Evolutionary conservation across 2,888 invertebrate species (phyloP).

Genomic region (Isoperla grammatica): DNA sequence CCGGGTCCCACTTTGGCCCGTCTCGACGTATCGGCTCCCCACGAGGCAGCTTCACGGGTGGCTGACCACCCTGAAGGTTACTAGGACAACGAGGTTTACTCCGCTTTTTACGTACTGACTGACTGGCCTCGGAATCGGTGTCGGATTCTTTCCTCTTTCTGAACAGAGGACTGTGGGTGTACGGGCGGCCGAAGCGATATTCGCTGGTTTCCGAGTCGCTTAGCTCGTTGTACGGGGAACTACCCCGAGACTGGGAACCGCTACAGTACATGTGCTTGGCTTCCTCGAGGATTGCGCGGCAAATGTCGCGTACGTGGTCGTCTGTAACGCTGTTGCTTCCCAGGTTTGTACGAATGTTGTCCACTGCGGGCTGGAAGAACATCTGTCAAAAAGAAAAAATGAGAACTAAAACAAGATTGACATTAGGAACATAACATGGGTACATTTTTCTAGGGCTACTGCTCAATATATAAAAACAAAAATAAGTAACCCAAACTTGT

Average conservation of each 20-base stretch:
- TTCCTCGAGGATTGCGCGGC: slow-evolving; percentile 72
- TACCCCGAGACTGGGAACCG: slow-evolving; percentile 46
- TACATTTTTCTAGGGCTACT: neutral
- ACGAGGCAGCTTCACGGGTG: slow-evolving; percentile 20
- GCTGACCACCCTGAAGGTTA: neutral
- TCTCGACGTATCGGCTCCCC: slow-evolving; percentile 47
- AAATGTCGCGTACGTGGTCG: slow-evolving; percentile 65
- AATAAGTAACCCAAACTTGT: neutral
- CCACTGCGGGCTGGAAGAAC: slow-evolving; percentile 73
- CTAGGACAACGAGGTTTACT: slow-evolving; percentile 25
- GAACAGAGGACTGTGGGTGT: slow-evolving; percentile 50
- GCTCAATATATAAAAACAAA: too few relatives aligned
- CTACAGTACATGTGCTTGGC: slow-evolving; percentile 63
- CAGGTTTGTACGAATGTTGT: slow-evolving; percentile 68
- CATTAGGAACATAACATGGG: too few relatives aligned
- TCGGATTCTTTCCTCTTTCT: slow-evolving; percentile 62
- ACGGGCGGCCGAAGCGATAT: slow-evolving; percentile 43
- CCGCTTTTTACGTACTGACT: slow-evolving; percentile 38
- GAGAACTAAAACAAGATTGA: slow-evolving; percentile 2
- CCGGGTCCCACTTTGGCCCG: slow-evolving; percentile 69
- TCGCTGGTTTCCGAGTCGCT: slow-evolving; percentile 53
- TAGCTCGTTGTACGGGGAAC: slow-evolving; percentile 48
- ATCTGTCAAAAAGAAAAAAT: slow-evolving; percentile 51
- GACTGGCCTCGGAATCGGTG: slow-evolving; percentile 55
- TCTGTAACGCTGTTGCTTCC: slow-evolving; percentile 69